Evolutionary conservation across 2,888 invertebrate species (phyloP).

Genomic region (Stenodema calcarata): DNA sequence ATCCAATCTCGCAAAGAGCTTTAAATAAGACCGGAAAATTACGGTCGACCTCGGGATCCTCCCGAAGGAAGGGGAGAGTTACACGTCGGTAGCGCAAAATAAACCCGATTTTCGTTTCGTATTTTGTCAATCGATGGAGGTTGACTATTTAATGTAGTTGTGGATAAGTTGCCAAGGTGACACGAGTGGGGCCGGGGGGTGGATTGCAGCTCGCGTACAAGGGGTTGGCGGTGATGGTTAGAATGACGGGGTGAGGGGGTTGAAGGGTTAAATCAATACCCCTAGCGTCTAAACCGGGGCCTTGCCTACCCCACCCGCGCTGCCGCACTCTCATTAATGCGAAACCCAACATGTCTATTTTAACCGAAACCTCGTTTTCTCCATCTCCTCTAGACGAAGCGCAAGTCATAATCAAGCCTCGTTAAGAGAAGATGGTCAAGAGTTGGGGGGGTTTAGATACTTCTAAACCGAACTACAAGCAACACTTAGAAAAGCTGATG

Average conservation of each 20-base stretch:
- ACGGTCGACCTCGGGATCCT: neutral
- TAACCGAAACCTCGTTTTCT: neutral
- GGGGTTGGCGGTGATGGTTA: neutral
- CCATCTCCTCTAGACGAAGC: neutral
- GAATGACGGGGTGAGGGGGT: neutral
- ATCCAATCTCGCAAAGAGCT: neutral
- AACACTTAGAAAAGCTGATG: neutral
- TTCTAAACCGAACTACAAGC: neutral
- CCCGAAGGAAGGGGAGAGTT: neutral
- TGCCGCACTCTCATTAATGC: slow-evolving; percentile 34
- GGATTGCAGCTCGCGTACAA: neutral
- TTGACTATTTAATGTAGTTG: slow-evolving; percentile 48
- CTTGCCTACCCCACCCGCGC: slow-evolving; percentile 25
- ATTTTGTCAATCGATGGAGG: slow-evolving; percentile 32
- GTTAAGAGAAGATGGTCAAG: neutral
- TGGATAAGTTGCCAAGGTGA: slow-evolving; percentile 36
- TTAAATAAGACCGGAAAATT: neutral
- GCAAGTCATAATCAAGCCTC: neutral
- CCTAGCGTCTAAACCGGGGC: slow-evolving; percentile 40
- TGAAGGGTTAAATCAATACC: slow-evolving; percentile 39
- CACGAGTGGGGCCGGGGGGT: neutral
- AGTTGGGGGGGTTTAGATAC: neutral
- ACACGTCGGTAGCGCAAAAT: neutral
- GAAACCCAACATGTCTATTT: slow-evolving; percentile 35
- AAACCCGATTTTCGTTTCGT: slow-evolving; percentile 29